Evolutionary conservation across 2,888 invertebrate species (phyloP).

Genomic region (Hydroisotoma schaefferi): DNA sequence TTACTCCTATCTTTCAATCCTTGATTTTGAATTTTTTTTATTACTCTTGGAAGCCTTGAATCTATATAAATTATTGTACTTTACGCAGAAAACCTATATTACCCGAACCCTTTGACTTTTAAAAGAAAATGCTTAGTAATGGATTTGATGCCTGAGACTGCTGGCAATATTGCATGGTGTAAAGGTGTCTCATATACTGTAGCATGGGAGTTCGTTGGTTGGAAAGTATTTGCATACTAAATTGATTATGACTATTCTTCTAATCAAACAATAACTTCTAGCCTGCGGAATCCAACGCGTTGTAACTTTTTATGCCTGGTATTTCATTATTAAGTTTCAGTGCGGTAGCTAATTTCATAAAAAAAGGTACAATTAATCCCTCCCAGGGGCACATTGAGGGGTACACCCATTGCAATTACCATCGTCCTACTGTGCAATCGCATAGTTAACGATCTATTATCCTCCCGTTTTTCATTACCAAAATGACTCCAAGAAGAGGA

Average conservation of each 20-base stretch:
- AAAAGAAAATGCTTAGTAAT: too few relatives aligned
- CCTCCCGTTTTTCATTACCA: not conserved
- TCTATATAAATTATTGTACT: not conserved
- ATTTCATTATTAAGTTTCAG: conserved; percentile 10
- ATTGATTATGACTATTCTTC: too few relatives aligned
- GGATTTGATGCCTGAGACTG: too few relatives aligned
- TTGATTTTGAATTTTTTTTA: not conserved
- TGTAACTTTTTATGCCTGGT: too few relatives aligned
- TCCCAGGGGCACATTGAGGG: conserved; percentile 18
- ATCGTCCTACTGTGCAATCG: conserved; percentile 21
- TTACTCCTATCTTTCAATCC: conserved; percentile 10
- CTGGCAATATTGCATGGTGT: too few relatives aligned
- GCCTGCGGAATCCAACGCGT: too few relatives aligned
- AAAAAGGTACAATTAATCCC: conserved; percentile 21
- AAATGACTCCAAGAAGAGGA: not conserved
- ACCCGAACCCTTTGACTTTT: too few relatives aligned
- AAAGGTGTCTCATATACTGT: too few relatives aligned
- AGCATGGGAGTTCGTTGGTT: too few relatives aligned
- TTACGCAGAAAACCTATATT: too few relatives aligned
- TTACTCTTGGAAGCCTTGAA: not conserved
- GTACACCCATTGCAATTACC: not conserved
- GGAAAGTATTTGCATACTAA: too few relatives aligned
- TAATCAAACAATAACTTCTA: too few relatives aligned
- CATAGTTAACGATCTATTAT: conserved; percentile 21
- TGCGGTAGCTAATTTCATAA: conserved; percentile 28